Percentiles rank a stretch among this genome's conserved stretches.
phyloP scores from a whole-genome alignment of 2,797 vertebrate genomes.

The Arvicola amphibius region DNA sequence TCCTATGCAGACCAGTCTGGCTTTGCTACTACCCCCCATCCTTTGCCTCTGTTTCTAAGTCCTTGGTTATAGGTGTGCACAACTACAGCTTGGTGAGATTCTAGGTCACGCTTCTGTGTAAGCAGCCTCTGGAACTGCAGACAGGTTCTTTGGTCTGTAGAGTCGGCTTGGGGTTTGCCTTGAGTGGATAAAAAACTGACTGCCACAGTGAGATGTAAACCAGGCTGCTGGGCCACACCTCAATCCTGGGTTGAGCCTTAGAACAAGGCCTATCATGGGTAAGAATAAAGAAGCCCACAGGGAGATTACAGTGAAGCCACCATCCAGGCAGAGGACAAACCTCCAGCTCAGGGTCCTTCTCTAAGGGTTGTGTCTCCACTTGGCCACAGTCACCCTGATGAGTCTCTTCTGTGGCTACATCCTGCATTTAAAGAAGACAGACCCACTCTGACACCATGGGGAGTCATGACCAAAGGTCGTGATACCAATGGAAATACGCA shows the following conservation, averaged over 20 bases:
- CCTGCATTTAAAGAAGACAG: neutral
- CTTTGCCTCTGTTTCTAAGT: neutral
- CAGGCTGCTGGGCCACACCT: neutral
- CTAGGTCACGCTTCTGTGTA: conserved; percentile 15
- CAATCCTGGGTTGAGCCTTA: neutral
- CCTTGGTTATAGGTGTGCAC: neutral
- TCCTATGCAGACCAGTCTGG: neutral
- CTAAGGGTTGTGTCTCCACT: neutral
- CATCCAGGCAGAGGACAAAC: neutral
- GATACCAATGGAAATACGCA: neutral
- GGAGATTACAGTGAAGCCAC: neutral
- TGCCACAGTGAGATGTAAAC: neutral
- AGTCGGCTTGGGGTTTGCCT: neutral
- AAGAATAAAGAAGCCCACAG: neutral
- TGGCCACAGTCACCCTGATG: neutral
- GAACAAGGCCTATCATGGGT: neutral
- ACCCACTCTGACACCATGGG: neutral
- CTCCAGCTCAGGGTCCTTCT: neutral
- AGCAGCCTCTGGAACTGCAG: conserved; percentile 21
- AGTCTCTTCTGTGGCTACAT: neutral
- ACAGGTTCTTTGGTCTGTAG: neutral
- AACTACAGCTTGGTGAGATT: neutral
- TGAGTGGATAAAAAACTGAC: neutral
- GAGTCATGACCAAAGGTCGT: neutral
- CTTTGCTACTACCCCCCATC: neutral